phyloP scores from a whole-genome alignment of 2,888 invertebrate genomes.

The Cosmia trapezina region DNA sequence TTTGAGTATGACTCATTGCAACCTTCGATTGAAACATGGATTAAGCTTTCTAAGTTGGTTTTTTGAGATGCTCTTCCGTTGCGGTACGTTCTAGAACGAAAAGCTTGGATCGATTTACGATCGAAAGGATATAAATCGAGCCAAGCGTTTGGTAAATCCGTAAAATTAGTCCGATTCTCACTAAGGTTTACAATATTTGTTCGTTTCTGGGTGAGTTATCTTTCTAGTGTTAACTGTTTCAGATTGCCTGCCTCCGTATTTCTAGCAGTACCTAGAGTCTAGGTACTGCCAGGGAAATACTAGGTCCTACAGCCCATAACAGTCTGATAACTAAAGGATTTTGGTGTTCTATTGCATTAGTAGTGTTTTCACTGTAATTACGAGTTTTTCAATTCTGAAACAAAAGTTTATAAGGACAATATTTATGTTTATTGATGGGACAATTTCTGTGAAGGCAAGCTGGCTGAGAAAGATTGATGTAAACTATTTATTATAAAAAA shows the following conservation, averaged over 20 bases:
- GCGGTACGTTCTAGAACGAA: not conserved
- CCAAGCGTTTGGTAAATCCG: not conserved
- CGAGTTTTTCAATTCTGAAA: not conserved
- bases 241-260: not conserved
- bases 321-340: not conserved
- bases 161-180: not conserved
- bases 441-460: not conserved
- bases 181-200: not conserved
- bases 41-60: not conserved
- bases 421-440: not conserved
- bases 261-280: not conserved
- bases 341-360: not conserved
- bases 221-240: not conserved
- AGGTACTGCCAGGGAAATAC: no score
- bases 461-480: no score
- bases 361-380: not conserved
- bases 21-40: not conserved
- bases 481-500: no score
- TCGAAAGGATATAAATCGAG: no score
- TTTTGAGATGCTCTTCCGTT: not conserved
- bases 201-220: not conserved
- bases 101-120: not conserved
- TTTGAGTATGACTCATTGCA: not conserved
- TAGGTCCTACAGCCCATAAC: no score
- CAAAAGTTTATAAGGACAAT: no score